Percentiles rank a stretch among this genome's conserved stretches.
These are phyloP conservation scores for Iphiclides podalirius DNA, from an alignment of 2,888 invertebrate genomes.

Conservation along the genomic window DNA sequence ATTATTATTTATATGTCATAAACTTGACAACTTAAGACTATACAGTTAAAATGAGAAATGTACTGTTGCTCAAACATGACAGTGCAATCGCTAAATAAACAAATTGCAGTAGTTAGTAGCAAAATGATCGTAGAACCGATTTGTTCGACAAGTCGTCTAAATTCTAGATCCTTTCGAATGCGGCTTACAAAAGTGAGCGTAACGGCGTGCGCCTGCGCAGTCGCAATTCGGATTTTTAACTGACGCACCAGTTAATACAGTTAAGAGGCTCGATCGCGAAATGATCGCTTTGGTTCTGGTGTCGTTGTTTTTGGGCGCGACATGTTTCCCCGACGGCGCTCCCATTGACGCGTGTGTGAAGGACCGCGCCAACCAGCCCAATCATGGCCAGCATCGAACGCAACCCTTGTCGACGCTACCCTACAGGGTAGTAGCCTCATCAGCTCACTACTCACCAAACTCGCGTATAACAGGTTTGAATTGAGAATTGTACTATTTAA, in stretches of 20 bases:
- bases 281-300: slow-evolving; percentile 55
- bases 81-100: background rate
- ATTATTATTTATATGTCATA: no score
- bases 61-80: slow-evolving; percentile 5
- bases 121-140: slow-evolving; percentile 1
- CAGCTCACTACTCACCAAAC: slow-evolving; percentile 83
- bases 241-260: slow-evolving; percentile 32
- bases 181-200: slow-evolving; percentile 70
- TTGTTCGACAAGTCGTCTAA: slow-evolving; percentile 45
- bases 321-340: slow-evolving; percentile 88
- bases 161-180: slow-evolving; percentile 67
- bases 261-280: slow-evolving; percentile 11
- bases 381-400: slow-evolving; percentile 86
- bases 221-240: slow-evolving; percentile 46
- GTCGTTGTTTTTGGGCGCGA: slow-evolving; percentile 51
- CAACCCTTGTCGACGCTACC: slow-evolving; percentile 83
- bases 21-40: no score
- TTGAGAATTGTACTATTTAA: no score
- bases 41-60: no score
- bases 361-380: slow-evolving; percentile 86
- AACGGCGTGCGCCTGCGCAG: slow-evolving; percentile 51
- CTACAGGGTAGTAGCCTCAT: slow-evolving; percentile 84
- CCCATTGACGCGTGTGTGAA: slow-evolving; percentile 91
- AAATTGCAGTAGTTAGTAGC: slow-evolving; percentile 12
- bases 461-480: slow-evolving; percentile 86